Percentiles rank a stretch among this genome's conserved stretches.
Evolutionary conservation across 2,888 invertebrate species (phyloP).

Genomic region (Tigriopus californicus): DNA sequence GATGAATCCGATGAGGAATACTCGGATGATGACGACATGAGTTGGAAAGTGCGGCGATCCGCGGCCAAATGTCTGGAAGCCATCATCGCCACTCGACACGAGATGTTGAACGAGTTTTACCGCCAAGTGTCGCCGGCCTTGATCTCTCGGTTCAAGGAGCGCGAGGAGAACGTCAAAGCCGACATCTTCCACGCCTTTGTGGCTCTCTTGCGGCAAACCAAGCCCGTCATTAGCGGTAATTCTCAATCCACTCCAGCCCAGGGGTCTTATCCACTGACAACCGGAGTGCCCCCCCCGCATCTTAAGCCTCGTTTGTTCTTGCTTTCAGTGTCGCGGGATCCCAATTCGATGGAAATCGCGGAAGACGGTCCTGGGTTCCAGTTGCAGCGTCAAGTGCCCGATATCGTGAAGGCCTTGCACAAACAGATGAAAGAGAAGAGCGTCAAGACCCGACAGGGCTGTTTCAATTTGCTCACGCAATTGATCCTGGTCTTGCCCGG

Average conservation of each 20-base stretch:
- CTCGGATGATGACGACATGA: constrained; percentile 98
- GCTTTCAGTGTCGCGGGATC: constrained; percentile 21
- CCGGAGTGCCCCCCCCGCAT: too few relatives aligned
- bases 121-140: constrained; percentile 70
- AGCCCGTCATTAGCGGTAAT: neutral
- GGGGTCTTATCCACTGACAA: too few relatives aligned
- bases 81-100: constrained; percentile 75
- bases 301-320: too few relatives aligned
- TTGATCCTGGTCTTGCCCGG: constrained; percentile 72
- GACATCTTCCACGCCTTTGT: constrained; percentile 95
- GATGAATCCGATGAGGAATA: constrained; percentile 62
- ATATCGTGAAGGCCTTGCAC: constrained; percentile 70
- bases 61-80: constrained; percentile 96
- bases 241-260: neutral
- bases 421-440: constrained; percentile 67
- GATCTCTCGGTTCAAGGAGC: constrained; percentile 82
- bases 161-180: constrained; percentile 97
- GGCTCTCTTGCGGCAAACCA: constrained; percentile 59
- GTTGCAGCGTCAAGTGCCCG: constrained; percentile 38
- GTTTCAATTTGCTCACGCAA: constrained; percentile 74
- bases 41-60: constrained; percentile 91
- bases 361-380: constrained; percentile 26
- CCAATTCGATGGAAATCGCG: constrained; percentile 28
- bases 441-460: constrained; percentile 73
- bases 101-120: constrained; percentile 73